These are phyloP conservation scores for Lumbricus terrestris DNA, from an alignment of 2,888 invertebrate genomes.

Conservation along the genomic window DNA sequence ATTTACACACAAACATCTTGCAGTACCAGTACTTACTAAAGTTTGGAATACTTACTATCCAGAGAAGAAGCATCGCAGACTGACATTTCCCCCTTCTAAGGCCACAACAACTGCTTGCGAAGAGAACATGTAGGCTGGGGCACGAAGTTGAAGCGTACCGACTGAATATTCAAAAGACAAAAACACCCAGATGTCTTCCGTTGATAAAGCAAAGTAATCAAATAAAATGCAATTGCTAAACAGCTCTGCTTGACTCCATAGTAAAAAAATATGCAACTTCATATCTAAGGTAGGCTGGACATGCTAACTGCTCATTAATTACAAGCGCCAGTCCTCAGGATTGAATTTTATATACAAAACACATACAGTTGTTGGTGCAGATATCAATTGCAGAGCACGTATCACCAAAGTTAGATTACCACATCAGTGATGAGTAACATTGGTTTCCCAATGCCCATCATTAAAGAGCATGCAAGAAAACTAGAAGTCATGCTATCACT, in stretches of 20 bases:
- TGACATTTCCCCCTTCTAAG: constrained; percentile 5
- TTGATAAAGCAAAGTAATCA: too few relatives aligned
- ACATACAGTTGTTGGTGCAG: neutral
- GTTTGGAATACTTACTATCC: constrained; percentile 23
- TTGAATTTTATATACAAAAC: neutral
- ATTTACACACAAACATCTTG: neutral
- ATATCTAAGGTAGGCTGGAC: neutral
- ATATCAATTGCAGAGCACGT: too few relatives aligned
- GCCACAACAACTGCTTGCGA: neutral
- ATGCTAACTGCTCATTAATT: neutral
- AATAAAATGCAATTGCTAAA: neutral
- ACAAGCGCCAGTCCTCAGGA: neutral
- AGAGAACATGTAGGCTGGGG: neutral
- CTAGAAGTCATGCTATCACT: neutral
- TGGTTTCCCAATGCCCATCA: too few relatives aligned
- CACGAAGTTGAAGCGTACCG: neutral
- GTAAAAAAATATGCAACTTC: neutral
- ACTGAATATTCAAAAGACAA: neutral
- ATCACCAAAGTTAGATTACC: too few relatives aligned
- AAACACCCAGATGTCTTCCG: neutral
- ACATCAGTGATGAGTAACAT: too few relatives aligned
- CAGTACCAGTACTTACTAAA: neutral
- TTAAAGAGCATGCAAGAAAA: too few relatives aligned
- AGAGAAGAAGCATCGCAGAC: constrained; percentile 22
- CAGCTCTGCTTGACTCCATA: neutral